A percentile compares a stretch with the other conserved stretches of the same genome.
Evolutionary conservation across 2,888 invertebrate species (phyloP).

Genomic region (Drosophila kuntzei): DNA sequence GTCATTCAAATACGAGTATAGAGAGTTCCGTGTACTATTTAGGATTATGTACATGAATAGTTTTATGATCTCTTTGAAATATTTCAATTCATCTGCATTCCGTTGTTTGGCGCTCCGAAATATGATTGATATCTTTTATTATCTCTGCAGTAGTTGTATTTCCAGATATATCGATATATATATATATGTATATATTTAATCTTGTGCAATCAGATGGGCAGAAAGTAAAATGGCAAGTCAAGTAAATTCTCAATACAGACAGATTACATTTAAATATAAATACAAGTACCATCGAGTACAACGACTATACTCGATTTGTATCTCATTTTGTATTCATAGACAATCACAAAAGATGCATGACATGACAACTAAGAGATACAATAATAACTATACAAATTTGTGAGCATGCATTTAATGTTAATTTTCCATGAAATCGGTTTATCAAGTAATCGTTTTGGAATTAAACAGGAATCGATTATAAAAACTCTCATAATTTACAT

Average conservation of each 20-base stretch:
- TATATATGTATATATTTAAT: constrained; percentile 30
- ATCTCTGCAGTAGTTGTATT: constrained; percentile 52
- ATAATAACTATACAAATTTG: constrained; percentile 13
- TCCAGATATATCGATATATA: constrained; percentile 42
- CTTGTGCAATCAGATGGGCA: constrained; percentile 84
- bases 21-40: constrained; percentile 32
- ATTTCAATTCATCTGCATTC: constrained; percentile 12
- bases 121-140: constrained; percentile 30
- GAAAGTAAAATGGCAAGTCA: constrained; percentile 83
- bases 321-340: constrained; percentile 16
- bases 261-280: constrained; percentile 46
- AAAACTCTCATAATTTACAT: constrained; percentile 23
- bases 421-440: constrained; percentile 11
- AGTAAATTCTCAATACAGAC: constrained; percentile 44
- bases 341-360: constrained; percentile 34
- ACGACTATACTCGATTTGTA: not conserved
- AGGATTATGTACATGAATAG: constrained; percentile 27
- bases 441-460: constrained; percentile 20
- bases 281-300: constrained; percentile 24
- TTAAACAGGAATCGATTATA: constrained; percentile 9
- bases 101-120: constrained; percentile 27
- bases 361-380: constrained; percentile 14
- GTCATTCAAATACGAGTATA: constrained; percentile 83
- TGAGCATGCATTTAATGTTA: constrained; percentile 42
- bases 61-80: constrained; percentile 21